Percentiles rank a stretch among this genome's conserved stretches.
Conservation (phyloP, 2,888 invertebrate species). For the Ptychoptera contaminata region DNA sequence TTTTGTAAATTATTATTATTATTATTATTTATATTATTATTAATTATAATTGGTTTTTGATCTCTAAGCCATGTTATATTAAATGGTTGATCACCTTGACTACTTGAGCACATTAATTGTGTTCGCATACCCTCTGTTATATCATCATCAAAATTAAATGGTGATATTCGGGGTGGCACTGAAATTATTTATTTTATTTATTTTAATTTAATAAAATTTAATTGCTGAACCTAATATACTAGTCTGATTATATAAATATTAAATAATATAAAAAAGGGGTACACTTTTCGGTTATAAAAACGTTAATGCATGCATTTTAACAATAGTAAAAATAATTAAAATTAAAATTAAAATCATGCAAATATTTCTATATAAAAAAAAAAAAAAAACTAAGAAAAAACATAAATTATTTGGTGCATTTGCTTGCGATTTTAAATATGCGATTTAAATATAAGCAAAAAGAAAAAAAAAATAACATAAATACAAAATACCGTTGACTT, state of each 20-base stretch:
- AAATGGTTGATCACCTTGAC: constrained; percentile 39
- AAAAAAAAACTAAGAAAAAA: background rate
- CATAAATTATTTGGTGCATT: background rate
- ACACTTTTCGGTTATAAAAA: too few species aligned
- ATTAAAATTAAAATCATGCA: too few species aligned
- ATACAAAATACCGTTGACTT: constrained; percentile 36
- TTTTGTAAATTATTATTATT: constrained; percentile 31
- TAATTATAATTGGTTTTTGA: constrained; percentile 28
- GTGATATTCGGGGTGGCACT: constrained; percentile 69
- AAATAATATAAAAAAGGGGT: too few species aligned
- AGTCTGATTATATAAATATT: too few species aligned
- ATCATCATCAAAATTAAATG: constrained; percentile 65
- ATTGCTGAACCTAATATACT: too few species aligned
- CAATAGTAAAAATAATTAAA: too few species aligned
- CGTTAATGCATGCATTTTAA: too few species aligned
- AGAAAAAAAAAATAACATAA: background rate
- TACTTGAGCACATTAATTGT: constrained; percentile 45
- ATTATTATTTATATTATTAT: constrained; percentile 9
- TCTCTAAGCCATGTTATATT: constrained; percentile 38
- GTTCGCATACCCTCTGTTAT: constrained; percentile 66
- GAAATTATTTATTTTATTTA: too few species aligned
- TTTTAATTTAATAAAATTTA: too few species aligned
- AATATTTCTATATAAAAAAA: background rate
- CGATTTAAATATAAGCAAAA: background rate
- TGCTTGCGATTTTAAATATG: background rate